Percentiles rank a stretch among this genome's conserved stretches.
Conservation (phyloP, 2,113 vertebrate genomes). For the Pedionomus torquatus region DNA sequence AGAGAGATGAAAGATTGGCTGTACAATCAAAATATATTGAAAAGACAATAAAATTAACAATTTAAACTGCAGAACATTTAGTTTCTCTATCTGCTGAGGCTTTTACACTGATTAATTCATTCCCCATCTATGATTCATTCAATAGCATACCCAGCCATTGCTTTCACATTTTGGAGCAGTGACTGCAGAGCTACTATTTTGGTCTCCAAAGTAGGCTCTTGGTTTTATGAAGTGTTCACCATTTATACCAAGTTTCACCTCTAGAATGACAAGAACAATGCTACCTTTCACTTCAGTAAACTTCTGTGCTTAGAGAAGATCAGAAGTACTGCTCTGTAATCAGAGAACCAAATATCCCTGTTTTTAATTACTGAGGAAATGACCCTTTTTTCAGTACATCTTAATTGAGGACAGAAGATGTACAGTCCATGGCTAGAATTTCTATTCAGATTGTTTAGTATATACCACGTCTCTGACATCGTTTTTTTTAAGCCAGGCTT, state of each 20-base stretch:
- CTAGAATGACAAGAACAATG: not conserved
- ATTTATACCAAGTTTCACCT: not conserved
- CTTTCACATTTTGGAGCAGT: conserved; percentile 17
- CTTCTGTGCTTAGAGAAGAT: not conserved
- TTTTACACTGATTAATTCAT: conserved; percentile 45
- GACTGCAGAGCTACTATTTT: conserved; percentile 36
- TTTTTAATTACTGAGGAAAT: not conserved
- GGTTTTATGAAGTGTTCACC: not conserved
- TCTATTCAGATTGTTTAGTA: not conserved
- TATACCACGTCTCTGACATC: not conserved
- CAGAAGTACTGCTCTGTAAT: not conserved
- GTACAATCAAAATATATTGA: not conserved
- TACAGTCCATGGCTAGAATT: not conserved
- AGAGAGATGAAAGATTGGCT: not conserved
- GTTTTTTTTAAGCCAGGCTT: not conserved
- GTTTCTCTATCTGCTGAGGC: not conserved
- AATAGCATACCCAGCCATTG: conserved; percentile 10
- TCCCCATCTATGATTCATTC: conserved; percentile 45
- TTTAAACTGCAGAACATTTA: not conserved
- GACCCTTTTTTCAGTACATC: not conserved
- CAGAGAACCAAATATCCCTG: not conserved
- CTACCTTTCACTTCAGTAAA: not conserved
- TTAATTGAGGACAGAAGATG: not conserved
- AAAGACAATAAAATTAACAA: conserved; percentile 20
- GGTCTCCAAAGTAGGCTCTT: not conserved